Evolutionary conservation across 2,888 invertebrate species (phyloP).

Genomic region (Lomographa bimaculata): DNA sequence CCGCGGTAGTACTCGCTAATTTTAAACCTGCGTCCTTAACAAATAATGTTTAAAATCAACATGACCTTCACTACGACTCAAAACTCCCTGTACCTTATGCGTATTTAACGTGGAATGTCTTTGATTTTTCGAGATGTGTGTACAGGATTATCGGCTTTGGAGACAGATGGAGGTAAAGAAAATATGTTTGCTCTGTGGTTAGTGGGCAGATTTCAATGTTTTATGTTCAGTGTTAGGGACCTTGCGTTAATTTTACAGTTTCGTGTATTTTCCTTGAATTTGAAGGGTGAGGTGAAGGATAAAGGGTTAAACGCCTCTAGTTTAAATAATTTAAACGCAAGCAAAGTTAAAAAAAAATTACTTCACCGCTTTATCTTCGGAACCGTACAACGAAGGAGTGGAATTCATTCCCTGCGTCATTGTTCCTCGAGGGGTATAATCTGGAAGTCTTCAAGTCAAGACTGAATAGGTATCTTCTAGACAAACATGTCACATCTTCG

Average conservation of each 20-base stretch:
- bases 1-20: constrained; percentile 80
- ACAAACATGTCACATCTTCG: too few species aligned
- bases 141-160: constrained; percentile 41
- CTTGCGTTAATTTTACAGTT: constrained; percentile 49
- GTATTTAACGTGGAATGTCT: not conserved
- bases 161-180: constrained; percentile 41
- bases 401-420: too few species aligned
- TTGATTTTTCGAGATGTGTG: constrained; percentile 2
- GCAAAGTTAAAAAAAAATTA: too few species aligned
- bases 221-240: constrained; percentile 46
- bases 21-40: constrained; percentile 63
- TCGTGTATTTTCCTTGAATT: constrained; percentile 27
- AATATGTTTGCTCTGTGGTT: constrained; percentile 63
- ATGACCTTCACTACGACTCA: constrained; percentile 31
- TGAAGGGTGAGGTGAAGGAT: constrained; percentile 1
- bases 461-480: too few species aligned
- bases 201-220: constrained; percentile 59
- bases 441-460: too few species aligned
- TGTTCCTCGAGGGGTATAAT: too few species aligned
- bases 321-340: too few species aligned
- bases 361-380: too few species aligned
- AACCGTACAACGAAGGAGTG: too few species aligned
- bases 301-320: constrained; percentile 5
- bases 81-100: constrained; percentile 15
- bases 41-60: constrained; percentile 65